Base-by-base conservation (phyloP, 2,113 vertebrate species). In the Oncorhynchus tshawytscha region DNA sequence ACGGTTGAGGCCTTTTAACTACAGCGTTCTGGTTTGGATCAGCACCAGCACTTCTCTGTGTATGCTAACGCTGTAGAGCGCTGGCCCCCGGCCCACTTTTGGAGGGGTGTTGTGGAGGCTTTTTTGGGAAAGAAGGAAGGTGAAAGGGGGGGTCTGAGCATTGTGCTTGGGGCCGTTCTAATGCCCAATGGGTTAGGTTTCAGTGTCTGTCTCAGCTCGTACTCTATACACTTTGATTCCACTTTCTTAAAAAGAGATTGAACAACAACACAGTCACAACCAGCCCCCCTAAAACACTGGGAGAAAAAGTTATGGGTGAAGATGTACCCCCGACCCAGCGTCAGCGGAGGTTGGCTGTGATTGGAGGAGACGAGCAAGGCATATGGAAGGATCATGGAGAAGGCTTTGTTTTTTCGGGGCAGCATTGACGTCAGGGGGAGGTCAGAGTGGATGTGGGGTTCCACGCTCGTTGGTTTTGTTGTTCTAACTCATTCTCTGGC, bases 21-120 rank as follows among this genome's bases (percentile, higher is more conserved):
- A 78, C 67, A 78, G 66, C 62, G 76, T 69, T 84, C 80, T 84
- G 81, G 75, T 82, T 87, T 92, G 89, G 89, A 91, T 84, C 73
- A 73, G 77, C 18, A 89, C 88, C 90, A 92, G 78, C 77, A 71
- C 73, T 80, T 92, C 81, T 90, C 77, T 77, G 78, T 84, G 79
- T 74, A 71, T 72, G 74, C 84, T 84, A 73, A 69, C 73, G 73
- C 84, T 84, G 84, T 81, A 80, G 85, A 88, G 87, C 81, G 72
- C 88, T 88, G 90, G 87, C 87, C 71, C 31, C 18, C 18, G 79
- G 88, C 87, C 78, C 74, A 74, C 4, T 80, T 76, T 75, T 81
- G 71, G 78, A 25, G 64, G 68, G 77, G 31, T 54, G 22, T 78
- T 74, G 80, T 68, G 82, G 78, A 78, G 81, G 81, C 39, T 45